Percentiles rank a stretch among this genome's conserved stretches.
phyloP scores from a whole-genome alignment of 2,113 vertebrate genomes.

The Accipiter cooperii region DNA sequence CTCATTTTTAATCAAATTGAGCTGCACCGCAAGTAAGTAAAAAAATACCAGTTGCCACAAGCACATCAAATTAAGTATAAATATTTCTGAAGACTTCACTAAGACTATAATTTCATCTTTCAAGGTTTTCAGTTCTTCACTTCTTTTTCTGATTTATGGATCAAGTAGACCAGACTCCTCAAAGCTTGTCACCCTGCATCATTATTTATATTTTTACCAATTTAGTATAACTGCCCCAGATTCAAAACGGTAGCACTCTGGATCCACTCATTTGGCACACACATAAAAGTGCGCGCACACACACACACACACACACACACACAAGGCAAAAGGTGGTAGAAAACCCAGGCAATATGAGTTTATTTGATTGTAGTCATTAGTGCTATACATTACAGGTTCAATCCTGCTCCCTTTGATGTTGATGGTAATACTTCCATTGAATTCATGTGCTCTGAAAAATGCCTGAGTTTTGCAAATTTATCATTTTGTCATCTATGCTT shows the following conservation, averaged over 20 bases:
- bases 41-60: background rate
- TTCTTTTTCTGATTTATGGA: background rate
- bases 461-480: conserved; percentile 21
- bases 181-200: background rate
- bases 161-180: background rate
- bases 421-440: background rate
- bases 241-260: background rate
- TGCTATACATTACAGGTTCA: background rate
- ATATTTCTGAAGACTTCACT: background rate
- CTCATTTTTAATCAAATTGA: background rate
- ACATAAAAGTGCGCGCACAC: background rate
- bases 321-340: background rate
- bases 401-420: conserved; percentile 41
- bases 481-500: conserved; percentile 30
- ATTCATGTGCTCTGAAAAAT: conserved; percentile 1
- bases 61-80: background rate
- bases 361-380: conserved; percentile 20
- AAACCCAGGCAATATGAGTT: background rate
- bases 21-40: background rate
- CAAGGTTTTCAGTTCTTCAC: background rate
- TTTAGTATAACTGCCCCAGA: background rate
- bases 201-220: background rate
- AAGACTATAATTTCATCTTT: background rate
- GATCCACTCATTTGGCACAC: background rate
- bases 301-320: background rate